phyloP scores from a whole-genome alignment of 2,888 invertebrate species.

The Villa cingulata region DNA sequence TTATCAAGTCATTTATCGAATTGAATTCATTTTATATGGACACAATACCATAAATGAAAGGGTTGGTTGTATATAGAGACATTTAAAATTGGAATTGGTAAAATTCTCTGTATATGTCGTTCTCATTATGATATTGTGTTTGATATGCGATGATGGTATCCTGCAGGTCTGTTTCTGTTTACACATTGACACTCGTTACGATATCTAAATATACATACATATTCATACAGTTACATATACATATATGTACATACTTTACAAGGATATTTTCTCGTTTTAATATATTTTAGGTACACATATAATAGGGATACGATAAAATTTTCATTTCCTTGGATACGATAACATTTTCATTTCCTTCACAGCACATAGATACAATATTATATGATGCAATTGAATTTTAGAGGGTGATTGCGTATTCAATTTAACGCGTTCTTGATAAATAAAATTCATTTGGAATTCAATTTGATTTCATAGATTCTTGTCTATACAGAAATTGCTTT shows the following conservation, averaged over 20 bases:
- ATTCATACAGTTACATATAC: too few relatives aligned
- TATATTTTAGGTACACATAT: too few relatives aligned
- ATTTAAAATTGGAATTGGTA: not conserved
- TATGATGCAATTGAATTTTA: constrained; percentile 8
- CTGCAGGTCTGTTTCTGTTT: not conserved
- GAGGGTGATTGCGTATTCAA: constrained; percentile 7
- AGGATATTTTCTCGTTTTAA: too few relatives aligned
- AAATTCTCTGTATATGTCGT: too few relatives aligned
- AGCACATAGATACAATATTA: too few relatives aligned
- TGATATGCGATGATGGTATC: not conserved
- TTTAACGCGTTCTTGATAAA: constrained; percentile 4
- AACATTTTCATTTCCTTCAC: too few relatives aligned
- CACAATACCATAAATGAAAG: too few relatives aligned
- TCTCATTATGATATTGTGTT: not conserved
- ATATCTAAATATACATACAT: too few relatives aligned
- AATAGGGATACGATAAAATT: too few relatives aligned
- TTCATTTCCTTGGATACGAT: too few relatives aligned
- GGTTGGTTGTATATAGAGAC: not conserved
- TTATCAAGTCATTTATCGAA: not conserved
- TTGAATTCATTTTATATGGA: not conserved
- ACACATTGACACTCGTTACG: not conserved
- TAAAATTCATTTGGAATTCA: constrained; percentile 5
- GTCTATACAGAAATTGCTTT: too few relatives aligned
- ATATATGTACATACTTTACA: too few relatives aligned
- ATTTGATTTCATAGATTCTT: constrained; percentile 7